A percentile compares a stretch with the other conserved stretches of the same genome.
Conservation (phyloP, 2,888 invertebrate genomes). For the Himalopsyche anomala region DNA sequence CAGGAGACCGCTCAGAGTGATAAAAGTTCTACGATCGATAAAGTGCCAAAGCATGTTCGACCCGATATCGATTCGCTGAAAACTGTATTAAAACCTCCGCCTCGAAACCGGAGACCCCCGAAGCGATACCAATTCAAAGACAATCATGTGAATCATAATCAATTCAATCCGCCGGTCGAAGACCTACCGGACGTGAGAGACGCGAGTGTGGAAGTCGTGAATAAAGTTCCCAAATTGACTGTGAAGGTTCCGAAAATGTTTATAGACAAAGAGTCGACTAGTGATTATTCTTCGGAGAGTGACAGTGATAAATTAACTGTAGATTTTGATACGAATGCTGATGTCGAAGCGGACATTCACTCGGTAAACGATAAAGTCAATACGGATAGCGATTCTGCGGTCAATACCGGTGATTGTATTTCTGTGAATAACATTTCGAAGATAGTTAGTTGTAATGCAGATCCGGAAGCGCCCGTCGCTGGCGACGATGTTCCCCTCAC, state of each 20-base stretch:
- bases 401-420: slow-evolving; percentile 47
- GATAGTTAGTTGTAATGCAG: slow-evolving; percentile 68
- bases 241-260: slow-evolving; percentile 81
- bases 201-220: slow-evolving; percentile 69
- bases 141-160: not conserved
- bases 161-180: not conserved
- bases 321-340: slow-evolving; percentile 72
- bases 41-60: not conserved
- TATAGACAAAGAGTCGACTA: slow-evolving; percentile 75
- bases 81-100: slow-evolving; percentile 70
- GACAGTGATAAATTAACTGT: slow-evolving; percentile 79
- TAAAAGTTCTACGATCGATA: not conserved
- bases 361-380: slow-evolving; percentile 67
- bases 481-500: slow-evolving; percentile 81
- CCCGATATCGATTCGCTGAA: slow-evolving; percentile 36
- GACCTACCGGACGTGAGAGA: not conserved
- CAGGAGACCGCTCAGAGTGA: not conserved
- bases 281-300: slow-evolving; percentile 77
- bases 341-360: slow-evolving; percentile 5
- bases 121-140: slow-evolving; percentile 72
- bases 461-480: slow-evolving; percentile 75
- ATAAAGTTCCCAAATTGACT: slow-evolving; percentile 83
- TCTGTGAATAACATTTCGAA: slow-evolving; percentile 22
- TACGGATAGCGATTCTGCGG: slow-evolving; percentile 66
- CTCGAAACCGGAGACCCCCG: slow-evolving; percentile 72